A percentile compares a stretch with the other conserved stretches of the same genome.
These are phyloP conservation scores for Carcina quercana DNA, from an alignment of 2,888 invertebrate genomes.

Conservation along the genomic window DNA sequence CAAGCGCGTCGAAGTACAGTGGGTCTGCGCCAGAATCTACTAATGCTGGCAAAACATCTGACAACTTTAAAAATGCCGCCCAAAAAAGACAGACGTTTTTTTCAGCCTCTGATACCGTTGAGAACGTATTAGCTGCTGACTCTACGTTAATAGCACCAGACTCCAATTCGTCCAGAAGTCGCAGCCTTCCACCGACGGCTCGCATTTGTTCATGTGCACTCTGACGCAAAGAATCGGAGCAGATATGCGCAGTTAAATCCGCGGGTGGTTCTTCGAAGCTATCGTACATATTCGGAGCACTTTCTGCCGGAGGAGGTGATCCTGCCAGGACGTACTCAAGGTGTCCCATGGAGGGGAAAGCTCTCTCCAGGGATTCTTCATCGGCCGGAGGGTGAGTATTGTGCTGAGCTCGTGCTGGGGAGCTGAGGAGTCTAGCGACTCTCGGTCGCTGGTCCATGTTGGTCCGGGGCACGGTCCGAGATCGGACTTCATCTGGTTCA, in stretches of 20 bases:
- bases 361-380: slow-evolving; percentile 76
- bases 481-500: slow-evolving; percentile 38
- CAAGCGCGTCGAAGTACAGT: slow-evolving; percentile 81
- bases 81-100: slow-evolving; percentile 82
- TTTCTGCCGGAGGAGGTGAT: slow-evolving; percentile 86
- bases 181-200: slow-evolving; percentile 78
- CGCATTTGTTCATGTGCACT: slow-evolving; percentile 85
- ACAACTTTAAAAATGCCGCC: slow-evolving; percentile 82
- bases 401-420: slow-evolving; percentile 29
- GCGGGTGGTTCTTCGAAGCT: slow-evolving; percentile 84
- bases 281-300: slow-evolving; percentile 87
- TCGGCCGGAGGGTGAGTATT: slow-evolving; percentile 33
- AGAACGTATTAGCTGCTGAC: slow-evolving; percentile 65
- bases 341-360: slow-evolving; percentile 78
- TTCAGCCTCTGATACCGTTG: slow-evolving; percentile 77
- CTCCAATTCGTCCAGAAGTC: slow-evolving; percentile 84
- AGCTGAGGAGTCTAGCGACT: slow-evolving; percentile 38
- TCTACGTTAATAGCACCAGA: slow-evolving; percentile 77
- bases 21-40: slow-evolving; percentile 81
- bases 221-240: slow-evolving; percentile 76
- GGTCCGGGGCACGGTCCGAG: slow-evolving; percentile 27
- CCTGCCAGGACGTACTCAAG: slow-evolving; percentile 40
- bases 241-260: slow-evolving; percentile 79
- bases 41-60: slow-evolving; percentile 78
- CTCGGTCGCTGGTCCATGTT: slow-evolving; percentile 46